These are phyloP conservation scores for Plagodis pulveraria DNA, from an alignment of 2,888 invertebrate genomes.

Conservation along the genomic window DNA sequence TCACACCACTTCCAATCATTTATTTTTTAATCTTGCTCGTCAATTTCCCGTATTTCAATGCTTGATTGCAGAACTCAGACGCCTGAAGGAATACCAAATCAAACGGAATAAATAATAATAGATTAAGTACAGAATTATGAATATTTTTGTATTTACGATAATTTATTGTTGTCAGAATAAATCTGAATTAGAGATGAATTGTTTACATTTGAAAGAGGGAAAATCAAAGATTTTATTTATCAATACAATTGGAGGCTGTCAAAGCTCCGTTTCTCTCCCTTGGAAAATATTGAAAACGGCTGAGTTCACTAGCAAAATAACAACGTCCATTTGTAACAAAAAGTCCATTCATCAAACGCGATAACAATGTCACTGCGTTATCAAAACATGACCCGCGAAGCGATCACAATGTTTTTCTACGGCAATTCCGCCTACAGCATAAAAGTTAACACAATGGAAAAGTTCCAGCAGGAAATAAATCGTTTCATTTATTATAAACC, in stretches of 20 bases:
- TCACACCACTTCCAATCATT: constrained; percentile 45
- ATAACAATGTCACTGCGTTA: constrained; percentile 81
- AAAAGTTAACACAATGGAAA: constrained; percentile 75
- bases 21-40: constrained; percentile 39
- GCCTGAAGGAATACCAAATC: constrained; percentile 6
- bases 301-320: constrained; percentile 74
- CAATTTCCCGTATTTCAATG: constrained; percentile 14
- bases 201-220: constrained; percentile 29
- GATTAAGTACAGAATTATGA: constrained; percentile 13
- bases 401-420: constrained; percentile 77
- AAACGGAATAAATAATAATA: constrained; percentile 19
- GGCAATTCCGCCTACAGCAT: constrained; percentile 60
- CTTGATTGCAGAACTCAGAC: constrained; percentile 12
- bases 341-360: constrained; percentile 82
- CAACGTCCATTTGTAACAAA: constrained; percentile 80
- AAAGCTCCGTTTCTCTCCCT: constrained; percentile 46
- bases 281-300: constrained; percentile 56
- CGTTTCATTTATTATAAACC: constrained; percentile 64
- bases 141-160: constrained; percentile 15
- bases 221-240: constrained; percentile 36
- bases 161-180: constrained; percentile 20
- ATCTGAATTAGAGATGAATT: constrained; percentile 26
- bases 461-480: constrained; percentile 66
- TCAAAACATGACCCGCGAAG: constrained; percentile 80
- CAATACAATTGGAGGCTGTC: constrained; percentile 36